These are phyloP conservation scores for Zhuqinia jingwanae DNA, from an alignment of 2,888 invertebrate species.

Conservation along the genomic window DNA sequence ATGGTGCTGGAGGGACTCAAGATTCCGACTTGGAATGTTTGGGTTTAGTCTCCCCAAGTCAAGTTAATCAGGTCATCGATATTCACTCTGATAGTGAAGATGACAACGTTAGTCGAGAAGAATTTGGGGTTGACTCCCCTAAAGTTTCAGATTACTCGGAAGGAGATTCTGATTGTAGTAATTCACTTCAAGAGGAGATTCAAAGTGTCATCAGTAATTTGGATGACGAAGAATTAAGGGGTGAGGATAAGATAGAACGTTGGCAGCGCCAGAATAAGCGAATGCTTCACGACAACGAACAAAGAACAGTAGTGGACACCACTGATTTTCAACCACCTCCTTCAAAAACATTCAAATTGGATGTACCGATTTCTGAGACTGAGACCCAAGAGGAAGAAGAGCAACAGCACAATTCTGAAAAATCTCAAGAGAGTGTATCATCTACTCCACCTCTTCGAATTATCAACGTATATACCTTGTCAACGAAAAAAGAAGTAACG, in stretches of 20 bases:
- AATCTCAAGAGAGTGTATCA: background rate
- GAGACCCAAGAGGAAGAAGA: background rate
- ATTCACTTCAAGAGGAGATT: background rate
- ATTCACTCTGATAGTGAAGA: background rate
- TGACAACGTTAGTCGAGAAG: background rate
- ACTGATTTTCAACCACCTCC: constrained; percentile 33
- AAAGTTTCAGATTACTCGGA: constrained; percentile 19
- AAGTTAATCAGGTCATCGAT: background rate
- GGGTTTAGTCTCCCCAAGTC: background rate
- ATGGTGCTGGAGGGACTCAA: constrained; percentile 2
- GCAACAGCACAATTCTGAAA: background rate
- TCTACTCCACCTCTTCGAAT: constrained; percentile 11
- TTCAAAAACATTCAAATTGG: background rate
- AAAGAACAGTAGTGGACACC: background rate
- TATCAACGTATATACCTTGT: constrained; percentile 24
- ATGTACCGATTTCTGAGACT: background rate
- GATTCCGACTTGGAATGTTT: background rate
- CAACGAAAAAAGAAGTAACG: background rate
- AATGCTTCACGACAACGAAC: background rate
- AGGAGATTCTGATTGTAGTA: background rate
- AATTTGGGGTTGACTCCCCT: constrained; percentile 7
- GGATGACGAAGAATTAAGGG: background rate
- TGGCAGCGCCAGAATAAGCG: constrained; percentile 50
- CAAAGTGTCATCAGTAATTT: background rate
- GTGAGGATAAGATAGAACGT: constrained; percentile 10